Evolutionary conservation across 1,140 invertebrate genomes (phyloP).

Genomic region (Scaptodrosophila lebanonensis): DNA sequence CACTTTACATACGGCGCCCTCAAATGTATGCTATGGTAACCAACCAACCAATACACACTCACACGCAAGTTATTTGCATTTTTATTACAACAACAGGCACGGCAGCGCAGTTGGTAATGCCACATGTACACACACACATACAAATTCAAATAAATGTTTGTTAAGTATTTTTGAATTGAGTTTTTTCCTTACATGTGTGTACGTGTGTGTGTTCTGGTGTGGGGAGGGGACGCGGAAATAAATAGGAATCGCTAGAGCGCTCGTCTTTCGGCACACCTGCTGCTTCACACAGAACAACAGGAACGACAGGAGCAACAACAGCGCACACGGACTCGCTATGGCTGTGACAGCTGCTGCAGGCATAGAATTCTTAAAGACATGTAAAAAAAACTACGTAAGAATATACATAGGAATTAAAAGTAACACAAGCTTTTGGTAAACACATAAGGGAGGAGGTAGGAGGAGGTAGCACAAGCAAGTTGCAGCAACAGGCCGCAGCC

Average conservation of each 20-base stretch:
- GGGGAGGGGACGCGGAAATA: constrained; percentile 42
- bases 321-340: constrained; percentile 37
- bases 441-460: no score
- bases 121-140: constrained; percentile 18
- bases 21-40: constrained; percentile 4
- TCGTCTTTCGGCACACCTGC: constrained; percentile 49
- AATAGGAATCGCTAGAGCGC: constrained; percentile 40
- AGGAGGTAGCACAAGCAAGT: no score
- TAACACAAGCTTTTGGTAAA: no score
- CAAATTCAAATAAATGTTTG: constrained; percentile 73
- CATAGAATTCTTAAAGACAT: no score
- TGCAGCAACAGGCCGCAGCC: no score
- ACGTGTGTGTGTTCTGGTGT: constrained; percentile 4
- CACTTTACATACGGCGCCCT: constrained; percentile 64
- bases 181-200: constrained; percentile 38
- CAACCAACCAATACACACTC: constrained; percentile 46
- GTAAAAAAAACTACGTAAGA: no score
- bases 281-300: constrained; percentile 51
- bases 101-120: constrained; percentile 42
- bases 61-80: constrained; percentile 69
- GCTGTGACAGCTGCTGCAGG: constrained; percentile 24
- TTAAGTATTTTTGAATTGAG: constrained; percentile 74
- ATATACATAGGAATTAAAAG: no score
- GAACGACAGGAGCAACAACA: constrained; percentile 31
- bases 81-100: constrained; percentile 70